Base-by-base conservation (phyloP, 2,113 vertebrate genomes). In the human (Homo sapiens) region DNA sequence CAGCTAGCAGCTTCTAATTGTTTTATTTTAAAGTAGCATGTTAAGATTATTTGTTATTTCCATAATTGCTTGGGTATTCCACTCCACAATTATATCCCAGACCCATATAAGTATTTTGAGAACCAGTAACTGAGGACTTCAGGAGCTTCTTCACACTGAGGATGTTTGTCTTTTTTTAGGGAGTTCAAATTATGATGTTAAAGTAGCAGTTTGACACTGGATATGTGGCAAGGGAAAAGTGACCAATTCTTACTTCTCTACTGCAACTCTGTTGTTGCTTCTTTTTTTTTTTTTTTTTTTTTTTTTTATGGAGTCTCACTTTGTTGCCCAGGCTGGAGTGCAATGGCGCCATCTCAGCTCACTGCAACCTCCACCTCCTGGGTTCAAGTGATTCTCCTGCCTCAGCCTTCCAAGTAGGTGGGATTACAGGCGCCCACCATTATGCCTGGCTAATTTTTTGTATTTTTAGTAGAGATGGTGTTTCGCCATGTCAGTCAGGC, bases 1-100 rank as follows among this genome's bases (percentile, higher is more conserved):
- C 43, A 78, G 75, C 14, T 20, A 87, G 16, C 25, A 35, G 11
- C 6, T 93, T 94, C 93, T 68, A 70, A 70, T 40, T 66, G 81
- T 55, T 95, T 93, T 90, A 43, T 90, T 96, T 90, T 70, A 85
- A 59, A 76, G 6, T 52, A 94, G 72, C 5, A 25, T 38, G 27
- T 81, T 90, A 92, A 88, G 38, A 68, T 78, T 80, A 32, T 83
- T 73, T 73, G 38, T 38, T 84, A 76, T 87, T 95, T 70, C 61
- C 38, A 84, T 70, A 76, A 83, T 45, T 89, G 17, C 64, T 55
- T 52, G 20, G 7, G 5, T 80, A 43, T 66, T 93, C 35, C 50
- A 38, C 70, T 92, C 61, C 73, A 81, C 18, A 38, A 35, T 38
- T 87, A 23, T 66, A 84, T 40, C 50, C 50, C 50, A 79, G 72